phyloP scores from a whole-genome alignment of 2,113 vertebrate species.

The Pelmatolapia mariae region DNA sequence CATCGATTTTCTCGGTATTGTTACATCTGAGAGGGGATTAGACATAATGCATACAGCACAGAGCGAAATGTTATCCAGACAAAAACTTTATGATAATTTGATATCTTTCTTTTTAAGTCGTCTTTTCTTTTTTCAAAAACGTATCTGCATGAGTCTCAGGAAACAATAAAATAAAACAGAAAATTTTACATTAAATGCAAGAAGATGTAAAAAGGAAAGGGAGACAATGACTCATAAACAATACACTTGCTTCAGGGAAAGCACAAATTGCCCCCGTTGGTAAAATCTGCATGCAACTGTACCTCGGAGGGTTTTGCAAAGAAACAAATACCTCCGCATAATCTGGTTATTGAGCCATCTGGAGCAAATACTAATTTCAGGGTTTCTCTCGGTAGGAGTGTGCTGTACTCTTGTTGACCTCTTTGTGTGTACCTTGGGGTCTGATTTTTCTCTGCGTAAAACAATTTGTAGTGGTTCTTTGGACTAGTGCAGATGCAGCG shows the following conservation, averaged over 20 bases:
- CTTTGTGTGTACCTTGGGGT: neutral
- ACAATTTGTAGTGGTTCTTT: conserved; percentile 8
- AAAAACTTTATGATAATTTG: neutral
- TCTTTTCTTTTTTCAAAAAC: neutral
- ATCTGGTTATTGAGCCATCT: conserved; percentile 26
- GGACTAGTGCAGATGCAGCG: neutral
- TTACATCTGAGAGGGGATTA: conserved; percentile 6
- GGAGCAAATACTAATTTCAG: conserved; percentile 1
- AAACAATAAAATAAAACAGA: neutral
- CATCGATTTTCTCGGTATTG: neutral
- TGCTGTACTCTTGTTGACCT: conserved; percentile 20
- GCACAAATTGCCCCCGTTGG: neutral
- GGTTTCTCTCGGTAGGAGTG: neutral
- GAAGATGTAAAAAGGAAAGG: neutral
- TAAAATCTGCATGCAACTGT: conserved; percentile 12
- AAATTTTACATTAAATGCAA: neutral
- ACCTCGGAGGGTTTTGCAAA: neutral
- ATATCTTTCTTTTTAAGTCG: neutral
- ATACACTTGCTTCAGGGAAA: neutral
- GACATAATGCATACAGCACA: neutral
- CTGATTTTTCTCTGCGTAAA: neutral
- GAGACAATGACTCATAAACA: neutral
- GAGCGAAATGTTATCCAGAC: neutral
- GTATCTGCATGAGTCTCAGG: neutral
- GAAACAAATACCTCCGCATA: neutral